Evolutionary conservation across 2,888 invertebrate genomes (phyloP), one percentile per base, ranked within the genome.

Genomic region (Idaea dimidiata): DNA sequence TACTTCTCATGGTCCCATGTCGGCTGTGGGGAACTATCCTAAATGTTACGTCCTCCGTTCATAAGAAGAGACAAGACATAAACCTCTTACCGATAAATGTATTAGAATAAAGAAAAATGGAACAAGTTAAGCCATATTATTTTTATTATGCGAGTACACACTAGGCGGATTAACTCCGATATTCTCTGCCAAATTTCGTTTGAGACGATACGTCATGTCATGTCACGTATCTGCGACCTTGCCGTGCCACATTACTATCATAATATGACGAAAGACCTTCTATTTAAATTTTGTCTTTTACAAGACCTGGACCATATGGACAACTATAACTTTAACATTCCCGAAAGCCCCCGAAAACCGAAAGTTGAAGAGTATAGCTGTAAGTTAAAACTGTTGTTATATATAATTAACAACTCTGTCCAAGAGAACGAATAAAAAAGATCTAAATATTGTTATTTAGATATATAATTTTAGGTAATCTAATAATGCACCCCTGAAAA

Each of bases 31-130:
- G 8, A 43, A 43, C 43, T 43, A 43, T 43, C 14, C 67, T 69
- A 75, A 68, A 74, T 81, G 79, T 73, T 78, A 74, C 79, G 77
- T 84, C 81, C 78, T 78, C 77, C 63, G 64, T 66, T 72, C 65
- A 70, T 63, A 62, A 64, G 61, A 65, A 59, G 56, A 57, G 8
- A 54, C 54, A 24, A 31, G 17, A 59, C 18, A n/a, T 59, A 64
- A 65, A 62, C 60, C 62, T 54, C 54, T 61, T 62, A 61, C 57
- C 18, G 58, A 58, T 10, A 17, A 59, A 24, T 24, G 61, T 43
- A 61, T 62, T 62, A 63, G 57, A 65, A 60, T 57, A 62, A 59
- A 32, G 59, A 53, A 43, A 24, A 24, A 5, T 24, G 24, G 6
- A 43, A 43, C 43, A 43, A 43, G 14, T 8, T 43, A 43, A 43